phyloP scores from a whole-genome alignment of 2,888 invertebrate genomes.

The Callinectes sapidus region DNA sequence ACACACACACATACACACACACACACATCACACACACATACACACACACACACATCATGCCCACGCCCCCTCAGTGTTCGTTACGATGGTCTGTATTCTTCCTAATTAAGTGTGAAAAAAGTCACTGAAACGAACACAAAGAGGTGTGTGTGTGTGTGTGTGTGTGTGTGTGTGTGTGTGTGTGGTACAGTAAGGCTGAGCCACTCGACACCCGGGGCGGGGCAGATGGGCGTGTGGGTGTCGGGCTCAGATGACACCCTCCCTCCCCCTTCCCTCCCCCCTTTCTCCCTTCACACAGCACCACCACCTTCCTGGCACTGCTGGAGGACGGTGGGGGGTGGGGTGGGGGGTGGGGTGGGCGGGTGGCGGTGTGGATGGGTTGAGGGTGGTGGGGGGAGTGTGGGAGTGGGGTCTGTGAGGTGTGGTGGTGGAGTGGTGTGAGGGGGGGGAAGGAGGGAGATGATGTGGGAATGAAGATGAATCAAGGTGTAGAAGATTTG shows the following conservation, averaged over 20 bases:
- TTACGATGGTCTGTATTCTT: neutral
- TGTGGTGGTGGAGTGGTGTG: neutral
- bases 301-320: neutral
- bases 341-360: neutral
- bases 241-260: neutral
- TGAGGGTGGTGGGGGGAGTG: neutral
- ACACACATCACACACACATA: too few relatives aligned
- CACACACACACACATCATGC: too few relatives aligned
- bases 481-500: neutral
- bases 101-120: neutral
- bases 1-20: too few relatives aligned
- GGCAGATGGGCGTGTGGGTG: slow-evolving; percentile 23
- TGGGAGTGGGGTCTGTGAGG: neutral
- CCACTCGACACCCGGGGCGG: neutral
- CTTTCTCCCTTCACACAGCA: neutral
- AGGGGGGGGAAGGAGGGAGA: neutral
- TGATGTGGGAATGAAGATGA: neutral
- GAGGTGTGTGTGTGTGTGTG: neutral
- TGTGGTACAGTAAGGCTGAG: neutral
- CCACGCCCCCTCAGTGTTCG: slow-evolving; percentile 4
- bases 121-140: neutral
- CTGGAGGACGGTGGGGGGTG: neutral
- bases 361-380: neutral
- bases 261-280: neutral
- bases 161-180: slow-evolving; percentile 15